Base-by-base conservation (phyloP, 2,888 invertebrate genomes). In the Drosophila limbata region DNA sequence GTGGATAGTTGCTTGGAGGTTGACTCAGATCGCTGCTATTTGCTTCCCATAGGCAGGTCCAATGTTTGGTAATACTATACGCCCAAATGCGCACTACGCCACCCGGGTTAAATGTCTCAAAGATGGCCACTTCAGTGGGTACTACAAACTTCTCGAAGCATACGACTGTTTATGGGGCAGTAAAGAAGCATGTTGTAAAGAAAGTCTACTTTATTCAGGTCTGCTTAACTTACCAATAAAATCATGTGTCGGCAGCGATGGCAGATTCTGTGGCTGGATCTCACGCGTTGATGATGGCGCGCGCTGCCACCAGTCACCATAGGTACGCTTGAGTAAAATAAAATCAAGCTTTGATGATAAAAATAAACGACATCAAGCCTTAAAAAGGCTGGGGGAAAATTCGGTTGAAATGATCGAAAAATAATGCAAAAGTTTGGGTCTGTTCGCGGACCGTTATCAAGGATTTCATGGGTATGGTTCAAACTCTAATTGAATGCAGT, bases 91-190 rank as follows among this genome's bases (percentile, higher is more conserved):
- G 94, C 17, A 97, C 95, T 37, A 97, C 94, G 3, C 96, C 96
- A 25, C 97, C 97, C 0, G 97, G 97, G 92, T 97, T 97, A 86
- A 96, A 97, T 0, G 96, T 97, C 93, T 97, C 97, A 91, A 96
- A 97, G 69, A 97, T 94, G 1, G 95, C 95, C 61, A 97, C 94
- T 66, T 91, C 90, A 11, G 91, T 89, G 0, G 93, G 93, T 70
- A 92, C 83, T 3, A 92, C 91, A 69, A 88, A 92, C 67, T 92
- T 90, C 73, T 93, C 93, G 63, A 92, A 93, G 61, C 86, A 85
- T 11, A 93, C 77, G 52, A 93, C 92, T 91, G 77, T 88, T 84
- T 65, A 44, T 40, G 45, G 56, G n/a, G 9, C 4, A 42, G 19
- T 17, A 0, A 13, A 17, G 9, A 21, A 13, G 19, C 21, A 39